Evolutionary conservation across 2,888 invertebrate species (phyloP).

Genomic region (Nasonovia ribisnigri): DNA sequence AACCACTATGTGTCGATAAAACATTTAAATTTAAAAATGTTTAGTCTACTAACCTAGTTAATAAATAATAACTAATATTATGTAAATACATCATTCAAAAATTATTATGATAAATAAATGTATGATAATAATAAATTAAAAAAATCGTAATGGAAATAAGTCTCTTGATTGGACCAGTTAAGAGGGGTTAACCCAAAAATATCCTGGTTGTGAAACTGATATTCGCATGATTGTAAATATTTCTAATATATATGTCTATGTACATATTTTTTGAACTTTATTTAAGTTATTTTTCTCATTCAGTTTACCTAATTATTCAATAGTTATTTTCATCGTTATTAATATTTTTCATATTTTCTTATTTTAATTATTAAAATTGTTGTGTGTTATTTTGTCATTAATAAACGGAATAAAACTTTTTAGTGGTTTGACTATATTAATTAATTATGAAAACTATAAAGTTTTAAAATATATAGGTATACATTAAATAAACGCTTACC

Average conservation of each 20-base stretch:
- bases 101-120: too few relatives aligned
- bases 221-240: not conserved
- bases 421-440: not conserved
- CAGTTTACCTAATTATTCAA: not conserved
- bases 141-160: not conserved
- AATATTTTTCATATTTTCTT: not conserved
- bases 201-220: not conserved
- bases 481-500: not conserved
- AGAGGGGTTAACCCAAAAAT: not conserved
- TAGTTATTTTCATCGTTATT: not conserved
- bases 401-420: not conserved
- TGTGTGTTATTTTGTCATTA: not conserved
- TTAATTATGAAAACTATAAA: constrained; percentile 1
- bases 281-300: constrained; percentile 1
- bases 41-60: not conserved
- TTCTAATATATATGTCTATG: not conserved
- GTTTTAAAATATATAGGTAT: not conserved
- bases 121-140: too few relatives aligned
- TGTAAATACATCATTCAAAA: too few relatives aligned
- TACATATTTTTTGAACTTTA: not conserved
- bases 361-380: not conserved
- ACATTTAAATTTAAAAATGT: not conserved
- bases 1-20: not conserved
- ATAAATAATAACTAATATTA: not conserved
- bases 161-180: not conserved